Conservation (phyloP, 2,888 invertebrate genomes). For the Gibbula magus region DNA sequence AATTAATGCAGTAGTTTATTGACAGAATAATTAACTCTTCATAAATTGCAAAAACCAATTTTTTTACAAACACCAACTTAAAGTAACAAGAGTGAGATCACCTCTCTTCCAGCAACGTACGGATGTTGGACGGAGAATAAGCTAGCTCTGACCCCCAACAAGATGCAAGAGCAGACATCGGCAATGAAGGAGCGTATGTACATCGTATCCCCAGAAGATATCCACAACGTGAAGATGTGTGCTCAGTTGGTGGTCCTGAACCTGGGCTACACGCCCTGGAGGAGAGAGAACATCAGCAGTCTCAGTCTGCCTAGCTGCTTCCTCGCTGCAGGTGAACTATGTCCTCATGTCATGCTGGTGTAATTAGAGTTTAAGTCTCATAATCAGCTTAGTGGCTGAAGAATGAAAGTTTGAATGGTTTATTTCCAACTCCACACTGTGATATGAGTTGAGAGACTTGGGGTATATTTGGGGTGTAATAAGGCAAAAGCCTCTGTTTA, state of each 20-base stretch:
- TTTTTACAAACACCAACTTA: no score
- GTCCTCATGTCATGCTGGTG: no score
- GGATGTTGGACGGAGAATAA: slow-evolving; percentile 66
- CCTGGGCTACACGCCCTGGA: slow-evolving; percentile 58
- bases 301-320: slow-evolving; percentile 62
- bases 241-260: slow-evolving; percentile 71
- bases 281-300: slow-evolving; percentile 42
- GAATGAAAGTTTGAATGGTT: no score
- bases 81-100: neutral
- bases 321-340: slow-evolving; percentile 57
- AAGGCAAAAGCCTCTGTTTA: no score
- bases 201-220: slow-evolving; percentile 64
- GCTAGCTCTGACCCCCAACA: slow-evolving; percentile 64
- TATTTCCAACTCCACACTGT: no score
- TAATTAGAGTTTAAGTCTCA: no score
- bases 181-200: slow-evolving; percentile 56
- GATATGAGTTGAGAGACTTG: no score
- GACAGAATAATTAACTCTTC: no score
- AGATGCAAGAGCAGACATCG: slow-evolving; percentile 39
- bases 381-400: no score
- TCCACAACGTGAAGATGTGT: slow-evolving; percentile 57
- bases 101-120: slow-evolving; percentile 60
- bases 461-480: no score
- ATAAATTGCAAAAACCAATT: neutral
- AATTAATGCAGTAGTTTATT: neutral